Percentiles rank a stretch among this genome's conserved stretches.
phyloP scores from a whole-genome alignment of 2,113 vertebrate species.

The Manacus vitellinus region DNA sequence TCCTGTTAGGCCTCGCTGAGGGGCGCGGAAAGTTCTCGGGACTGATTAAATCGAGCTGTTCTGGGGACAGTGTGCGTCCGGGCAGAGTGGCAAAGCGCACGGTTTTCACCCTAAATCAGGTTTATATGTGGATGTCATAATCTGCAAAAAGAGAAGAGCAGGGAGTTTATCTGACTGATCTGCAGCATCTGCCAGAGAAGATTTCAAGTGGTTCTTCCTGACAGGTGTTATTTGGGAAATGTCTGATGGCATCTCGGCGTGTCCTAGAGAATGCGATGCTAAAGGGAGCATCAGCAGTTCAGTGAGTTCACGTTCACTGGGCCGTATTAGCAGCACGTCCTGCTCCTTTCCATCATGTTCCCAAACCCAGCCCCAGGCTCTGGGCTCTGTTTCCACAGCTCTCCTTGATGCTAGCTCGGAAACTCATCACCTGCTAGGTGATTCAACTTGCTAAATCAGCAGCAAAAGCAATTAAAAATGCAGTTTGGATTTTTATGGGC shows the following conservation, averaged over 20 bases:
- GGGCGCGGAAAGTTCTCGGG: neutral
- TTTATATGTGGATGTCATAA: rapidly evolving
- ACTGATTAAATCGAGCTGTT: rapidly evolving
- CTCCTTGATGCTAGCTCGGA: neutral
- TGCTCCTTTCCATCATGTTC: neutral
- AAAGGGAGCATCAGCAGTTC: rapidly evolving
- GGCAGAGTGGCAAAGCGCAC: rapidly evolving
- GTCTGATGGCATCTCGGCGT: rapidly evolving
- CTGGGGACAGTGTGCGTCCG: rapidly evolving
- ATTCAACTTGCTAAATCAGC: neutral
- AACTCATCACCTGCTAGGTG: rapidly evolving
- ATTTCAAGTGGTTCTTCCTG: neutral
- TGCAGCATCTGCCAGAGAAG: rapidly evolving
- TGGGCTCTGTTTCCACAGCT: neutral
- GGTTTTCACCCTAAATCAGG: rapidly evolving
- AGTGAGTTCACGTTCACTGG: neutral
- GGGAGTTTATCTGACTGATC: rapidly evolving
- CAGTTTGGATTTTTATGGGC: neutral
- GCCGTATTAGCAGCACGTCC: neutral
- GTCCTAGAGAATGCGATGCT: neutral
- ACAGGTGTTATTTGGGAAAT: neutral
- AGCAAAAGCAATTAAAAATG: neutral
- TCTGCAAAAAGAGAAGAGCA: neutral
- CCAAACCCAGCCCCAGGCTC: too few relatives aligned
- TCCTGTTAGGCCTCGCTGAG: rapidly evolving